Evolutionary conservation across 2,888 invertebrate species (phyloP), one percentile per base, ranked within the genome.

Genomic region (Dolomedes plantarius): DNA sequence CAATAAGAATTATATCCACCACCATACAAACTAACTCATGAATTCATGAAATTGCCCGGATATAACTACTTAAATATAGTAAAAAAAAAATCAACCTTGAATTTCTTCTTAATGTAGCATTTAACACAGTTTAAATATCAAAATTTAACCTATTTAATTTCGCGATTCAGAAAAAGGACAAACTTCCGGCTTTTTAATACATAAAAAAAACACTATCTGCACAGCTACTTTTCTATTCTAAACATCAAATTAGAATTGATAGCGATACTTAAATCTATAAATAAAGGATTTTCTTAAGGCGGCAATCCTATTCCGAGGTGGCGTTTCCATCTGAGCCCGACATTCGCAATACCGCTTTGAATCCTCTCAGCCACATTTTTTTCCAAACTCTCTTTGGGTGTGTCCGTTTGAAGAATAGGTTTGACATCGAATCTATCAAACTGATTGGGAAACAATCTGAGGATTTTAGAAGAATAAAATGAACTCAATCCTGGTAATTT

Each of bases 371-470:
- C 5, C 31, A 16, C n/a, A 39, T 27, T 72, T 50, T 46, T 28
- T 56, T 29, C 11, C 32, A 23, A 16, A 28, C 19, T 39, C 39
- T 9, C 1, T 13, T 71, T 69, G 82, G 82, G 82, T 82, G 82
- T 82, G 82, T 75, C 82, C 68, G 19, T 56, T 74, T 62, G 56
- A 74, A 56, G 28, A 68, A 41, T 31, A 65, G 23, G 36, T 81
- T 74, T 82, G 82, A 76, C 75, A 75, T 75, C 74, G 71, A 29
- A 82, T 82, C 82, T 82, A 76, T 82, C 71, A 82, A 68, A 32
- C 64, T 82, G 82, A 82, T 82, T 82, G 82, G 62, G 71, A 82
- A 75, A 82, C 75, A 75, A 82, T 69, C 74, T 75, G 31, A 32
- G 71, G 39, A 69, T 69, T 64, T 62, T 36, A 19, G 29, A 46